Base-by-base conservation (phyloP, 2,888 invertebrate genomes). In the Hyposoter dolosus region DNA sequence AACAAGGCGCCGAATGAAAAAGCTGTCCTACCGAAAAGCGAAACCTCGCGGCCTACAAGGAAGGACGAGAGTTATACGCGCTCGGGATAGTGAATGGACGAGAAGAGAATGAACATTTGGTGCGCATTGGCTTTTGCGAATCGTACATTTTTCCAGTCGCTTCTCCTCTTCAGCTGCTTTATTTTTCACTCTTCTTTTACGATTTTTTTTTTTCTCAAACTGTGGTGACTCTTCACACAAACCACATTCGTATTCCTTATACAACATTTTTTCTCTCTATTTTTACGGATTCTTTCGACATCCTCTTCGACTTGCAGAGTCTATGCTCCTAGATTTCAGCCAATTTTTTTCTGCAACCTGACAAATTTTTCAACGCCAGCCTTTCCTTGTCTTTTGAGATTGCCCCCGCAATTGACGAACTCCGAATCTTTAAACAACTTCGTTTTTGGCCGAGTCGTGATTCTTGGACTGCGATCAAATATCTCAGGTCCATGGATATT, bases 241-340 rank as follows among this genome's bases (percentile, higher is more conserved):
- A 69, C 60, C 84, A 82, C 82, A 90, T 90, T 91, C 85, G 90
- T 90, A 90, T 91, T 91, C 90, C 88, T 87, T 79, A 86, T 82
- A 84, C 89, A 88, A 87, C 23, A 23, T 17, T 43, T 40, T 45
- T 17, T 19, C 10, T 35, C 45, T n/a, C 4, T n/a, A 32, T 72
- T 53, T 63, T 17, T 28, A 50, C 66, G 12, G 32, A 63, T 78
- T 82, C 35, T 35, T 7, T 45, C 28, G 17, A 10, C 60, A 45
- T 63, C 15, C 43, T 28, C 69, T 15, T 9, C 45, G 10, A 45
- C n/a, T 17, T 28, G 45, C 28, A 1, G 9, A 1, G 9, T 23
- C 6, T 6, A 40, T 15, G 12, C 12, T n/a, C 28, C 47, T 28
- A 9, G 3, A 7, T 47, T 32, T 69, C 28, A n/a, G 28, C 19